Evolutionary conservation across 2,113 vertebrate species (phyloP), one percentile per base, ranked within the genome.

Genomic region (Sprattus sprattus): DNA sequence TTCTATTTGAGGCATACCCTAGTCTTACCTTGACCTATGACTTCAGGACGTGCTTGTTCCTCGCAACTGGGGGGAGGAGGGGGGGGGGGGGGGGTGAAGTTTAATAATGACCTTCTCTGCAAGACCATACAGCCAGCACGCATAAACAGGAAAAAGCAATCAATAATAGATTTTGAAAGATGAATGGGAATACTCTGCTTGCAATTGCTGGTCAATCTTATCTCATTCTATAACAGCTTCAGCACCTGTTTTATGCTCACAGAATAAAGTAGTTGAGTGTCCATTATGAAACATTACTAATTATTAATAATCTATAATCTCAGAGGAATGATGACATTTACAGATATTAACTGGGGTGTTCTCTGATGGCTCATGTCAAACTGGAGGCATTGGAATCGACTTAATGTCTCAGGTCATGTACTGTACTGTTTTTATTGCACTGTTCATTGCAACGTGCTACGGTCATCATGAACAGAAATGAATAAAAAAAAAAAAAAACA

Each of bases 221-320:
- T 80, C 85, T 88, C n/a, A 25, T 85, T 84, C 39, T 15, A 5
- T 84, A 89, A 88, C 46, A 47, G 80, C 88, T 83, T 44, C 82
- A 45, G 82, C 81, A 83, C 44, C 50, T 88, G 82, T 85, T 85
- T 84, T 57, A 67, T 75, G 82, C 54, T 85, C 47, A 87, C 82
- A 85, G 84, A 25, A 82, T 75, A 46, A 71, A 64, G 82, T 78
- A 81, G 84, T 49, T 84, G 71, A 67, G 54, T 81, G 64, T 83
- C 82, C 84, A 87, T 81, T 84, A 84, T 32, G n/a, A 46, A 84
- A 84, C 57, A 78, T 78, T 82, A 86, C 64, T 39, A 87, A 84
- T 87, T 16, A 89, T 88, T 87, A 82, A 67, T 11, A 83, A 89
- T 89, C 89, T 81, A 89, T 88, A 87, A 83, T 16, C 7, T 82